Base-by-base conservation (phyloP, 2,888 invertebrate species). In the Andrena camellia region DNA sequence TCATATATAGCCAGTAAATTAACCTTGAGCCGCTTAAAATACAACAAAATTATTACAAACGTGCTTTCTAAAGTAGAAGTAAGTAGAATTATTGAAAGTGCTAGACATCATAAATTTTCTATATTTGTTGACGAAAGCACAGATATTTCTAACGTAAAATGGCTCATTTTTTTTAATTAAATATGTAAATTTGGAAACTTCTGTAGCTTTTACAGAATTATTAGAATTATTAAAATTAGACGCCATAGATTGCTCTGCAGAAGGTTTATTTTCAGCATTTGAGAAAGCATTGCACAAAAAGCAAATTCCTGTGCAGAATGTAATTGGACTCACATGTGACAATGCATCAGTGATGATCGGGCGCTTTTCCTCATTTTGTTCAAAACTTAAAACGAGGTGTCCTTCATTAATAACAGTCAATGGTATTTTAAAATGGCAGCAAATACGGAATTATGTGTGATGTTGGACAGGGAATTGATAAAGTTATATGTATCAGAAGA, bases 271-370 rank as follows among this genome's bases (percentile, higher is more conserved):
- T 54, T 54, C 54, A 54, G 54, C 54, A 54, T 54, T 54, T 20
- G 54, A 54, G 54, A 54, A 54, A 54, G 54, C 54, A 54, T 54
- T 54, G 23, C 54, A 54, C 54, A 54, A 54, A 54, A 54, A 54
- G 23, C 23, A 23, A 54, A 54, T 54, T 54, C 54, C 54, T 54
- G 20, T 54, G 20, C 54, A 54, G 54, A 54, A 54, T 54, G 8
- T 54, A 54, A 54, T 54, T 54, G 20, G 54, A 54, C 54, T 54
- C 54, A 54, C 20, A 54, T 54, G 54, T 54, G 23, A 54, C 54
- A 54, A 54, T 54, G 54, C 54, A 54, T 54, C 54, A 54, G 54
- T 54, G 20, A 54, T 54, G 54, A 54, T 54, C 54, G 31, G 31
- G 1, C 31, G 7, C 33, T 33, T 33, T 33, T 33, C 33, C 33